These are phyloP conservation scores for Drosophila sproati DNA, from an alignment of 1,140 invertebrate genomes.

Conservation along the genomic window DNA sequence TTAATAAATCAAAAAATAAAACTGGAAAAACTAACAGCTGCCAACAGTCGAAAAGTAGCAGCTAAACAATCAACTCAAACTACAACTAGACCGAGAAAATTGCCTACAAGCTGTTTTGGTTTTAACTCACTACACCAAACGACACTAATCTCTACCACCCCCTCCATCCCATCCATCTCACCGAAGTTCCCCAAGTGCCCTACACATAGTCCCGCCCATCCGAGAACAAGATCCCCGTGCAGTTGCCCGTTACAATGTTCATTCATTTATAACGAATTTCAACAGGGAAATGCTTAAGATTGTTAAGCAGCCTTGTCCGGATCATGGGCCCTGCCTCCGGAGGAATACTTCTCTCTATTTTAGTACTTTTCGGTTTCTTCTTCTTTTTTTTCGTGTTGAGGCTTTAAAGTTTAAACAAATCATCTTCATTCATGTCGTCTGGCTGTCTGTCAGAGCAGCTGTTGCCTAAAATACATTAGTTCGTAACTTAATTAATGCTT, in stretches of 20 bases:
- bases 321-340: slow-evolving; percentile 34
- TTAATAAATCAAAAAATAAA: slow-evolving; percentile 5
- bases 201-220: background rate
- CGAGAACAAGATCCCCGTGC: slow-evolving; percentile 22
- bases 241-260: slow-evolving; percentile 66
- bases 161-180: background rate
- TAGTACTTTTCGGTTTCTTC: slow-evolving; percentile 5
- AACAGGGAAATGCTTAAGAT: slow-evolving; percentile 74
- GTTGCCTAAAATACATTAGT: slow-evolving; percentile 75
- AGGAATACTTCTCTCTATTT: slow-evolving; percentile 43
- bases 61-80: background rate
- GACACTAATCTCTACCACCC: background rate
- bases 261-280: slow-evolving; percentile 81
- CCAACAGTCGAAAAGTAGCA: slow-evolving; percentile 1
- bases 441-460: slow-evolving; percentile 72
- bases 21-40: slow-evolving; percentile 12
- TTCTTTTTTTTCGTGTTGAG: background rate
- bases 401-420: slow-evolving; percentile 36
- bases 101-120: slow-evolving; percentile 51
- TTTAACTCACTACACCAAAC: slow-evolving; percentile 5
- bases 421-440: slow-evolving; percentile 73
- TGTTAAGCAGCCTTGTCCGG: slow-evolving; percentile 51
- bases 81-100: slow-evolving; percentile 30
- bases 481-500: slow-evolving; percentile 81
- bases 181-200: background rate